Percentiles rank a stretch among this genome's conserved stretches.
Evolutionary conservation across 35 echinoderm and acorn worm genomes (phyloP).

Genomic region (Holothuria glaberrima): DNA sequence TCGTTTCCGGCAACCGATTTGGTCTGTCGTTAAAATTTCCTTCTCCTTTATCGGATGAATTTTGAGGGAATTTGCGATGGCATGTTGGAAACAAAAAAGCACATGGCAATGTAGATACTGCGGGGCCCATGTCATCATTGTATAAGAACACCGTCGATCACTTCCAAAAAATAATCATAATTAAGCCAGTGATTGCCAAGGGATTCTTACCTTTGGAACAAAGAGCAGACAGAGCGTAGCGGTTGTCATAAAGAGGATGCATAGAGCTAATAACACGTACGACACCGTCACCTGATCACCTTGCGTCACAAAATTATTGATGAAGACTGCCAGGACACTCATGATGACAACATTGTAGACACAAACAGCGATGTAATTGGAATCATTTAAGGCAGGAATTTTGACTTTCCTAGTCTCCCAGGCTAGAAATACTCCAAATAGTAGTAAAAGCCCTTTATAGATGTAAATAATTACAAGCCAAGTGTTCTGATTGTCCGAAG

Average conservation of each 20-base stretch:
- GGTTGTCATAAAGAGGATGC: slow-evolving; percentile 86
- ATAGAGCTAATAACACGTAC: slow-evolving; percentile 78
- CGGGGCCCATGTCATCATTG: no score
- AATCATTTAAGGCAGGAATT: slow-evolving; percentile 97
- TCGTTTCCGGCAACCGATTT: no score
- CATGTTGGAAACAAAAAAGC: no score
- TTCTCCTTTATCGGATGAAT: no score
- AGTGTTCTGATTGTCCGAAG: slow-evolving; percentile 69
- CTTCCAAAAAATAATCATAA: no score
- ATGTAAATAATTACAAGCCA: slow-evolving; percentile 88
- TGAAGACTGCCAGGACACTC: slow-evolving; percentile 88
- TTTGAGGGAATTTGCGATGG: no score
- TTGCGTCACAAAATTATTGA: slow-evolving; percentile 81
- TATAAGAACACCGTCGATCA: no score
- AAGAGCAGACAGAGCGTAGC: slow-evolving; percentile 93
- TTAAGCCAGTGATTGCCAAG: background rate
- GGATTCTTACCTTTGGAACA: slow-evolving; percentile 89
- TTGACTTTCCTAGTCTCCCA: slow-evolving; percentile 99
- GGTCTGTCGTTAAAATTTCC: no score
- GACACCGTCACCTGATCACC: slow-evolving; percentile 81
- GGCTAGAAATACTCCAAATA: slow-evolving; percentile 92
- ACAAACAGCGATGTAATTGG: slow-evolving; percentile 94
- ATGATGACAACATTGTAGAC: slow-evolving; percentile 97
- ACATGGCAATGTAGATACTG: no score
- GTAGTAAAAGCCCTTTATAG: slow-evolving; percentile 92